phyloP scores from a whole-genome alignment of 2,113 vertebrate genomes.

The Lipotes vexillifer region DNA sequence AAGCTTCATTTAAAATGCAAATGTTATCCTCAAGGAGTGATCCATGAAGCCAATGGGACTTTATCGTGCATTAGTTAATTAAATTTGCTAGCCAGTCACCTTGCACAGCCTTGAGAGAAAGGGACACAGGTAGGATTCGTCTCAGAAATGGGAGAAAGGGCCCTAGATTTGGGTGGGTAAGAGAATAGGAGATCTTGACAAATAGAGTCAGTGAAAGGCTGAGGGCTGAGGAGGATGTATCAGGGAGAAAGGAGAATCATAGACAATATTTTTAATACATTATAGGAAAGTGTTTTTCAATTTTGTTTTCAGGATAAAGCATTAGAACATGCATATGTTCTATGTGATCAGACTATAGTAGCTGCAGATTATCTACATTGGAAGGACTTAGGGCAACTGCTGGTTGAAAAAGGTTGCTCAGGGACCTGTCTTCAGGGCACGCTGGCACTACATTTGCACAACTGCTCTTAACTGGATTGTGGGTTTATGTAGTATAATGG shows the following conservation, averaged over 20 bases:
- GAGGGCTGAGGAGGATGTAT: background rate
- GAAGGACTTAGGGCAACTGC: background rate
- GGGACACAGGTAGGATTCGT: background rate
- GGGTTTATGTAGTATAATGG: background rate
- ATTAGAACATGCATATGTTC: background rate
- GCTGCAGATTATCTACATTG: background rate
- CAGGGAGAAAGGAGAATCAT: background rate
- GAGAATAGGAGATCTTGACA: background rate
- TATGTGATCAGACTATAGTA: background rate
- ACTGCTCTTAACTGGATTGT: background rate
- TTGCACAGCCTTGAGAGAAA: constrained; percentile 33
- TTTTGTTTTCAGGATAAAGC: background rate
- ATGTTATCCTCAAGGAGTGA: constrained; percentile 22
- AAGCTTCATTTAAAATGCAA: constrained; percentile 68
- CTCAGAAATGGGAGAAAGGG: background rate
- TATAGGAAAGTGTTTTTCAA: background rate
- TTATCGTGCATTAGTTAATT: constrained; percentile 62
- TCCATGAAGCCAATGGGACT: constrained; percentile 18
- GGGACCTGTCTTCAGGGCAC: background rate
- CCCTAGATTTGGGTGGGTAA: background rate
- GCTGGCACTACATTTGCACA: background rate
- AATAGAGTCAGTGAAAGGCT: background rate
- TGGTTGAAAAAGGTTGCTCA: background rate
- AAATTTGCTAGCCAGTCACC: constrained; percentile 53
- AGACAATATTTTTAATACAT: background rate